These are phyloP conservation scores for Xenopus petersii DNA, from an alignment of 2,797 vertebrate genomes.

Conservation along the genomic window DNA sequence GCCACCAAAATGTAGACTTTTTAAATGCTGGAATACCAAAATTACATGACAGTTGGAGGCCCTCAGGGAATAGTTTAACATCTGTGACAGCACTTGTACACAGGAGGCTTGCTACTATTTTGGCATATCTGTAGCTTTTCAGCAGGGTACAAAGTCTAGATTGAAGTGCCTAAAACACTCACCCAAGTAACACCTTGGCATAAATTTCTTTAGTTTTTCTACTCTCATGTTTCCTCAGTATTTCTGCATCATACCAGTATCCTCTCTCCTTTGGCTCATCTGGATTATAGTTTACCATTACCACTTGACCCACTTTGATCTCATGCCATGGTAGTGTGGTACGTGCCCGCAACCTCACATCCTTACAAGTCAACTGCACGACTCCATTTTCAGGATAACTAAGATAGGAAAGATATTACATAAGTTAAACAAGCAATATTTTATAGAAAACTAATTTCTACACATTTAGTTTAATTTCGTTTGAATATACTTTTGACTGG, in stretches of 20 bases:
- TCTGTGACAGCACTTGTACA: no score
- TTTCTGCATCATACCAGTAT: constrained; percentile 95
- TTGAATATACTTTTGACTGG: no score
- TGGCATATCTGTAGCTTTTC: no score
- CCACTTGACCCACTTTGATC: constrained; percentile 81
- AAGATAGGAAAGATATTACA: neutral
- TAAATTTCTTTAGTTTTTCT: constrained; percentile 79
- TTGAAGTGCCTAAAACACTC: constrained; percentile 49
- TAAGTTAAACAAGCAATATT: no score
- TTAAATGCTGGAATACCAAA: no score
- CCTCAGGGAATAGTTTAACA: no score
- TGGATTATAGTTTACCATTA: constrained; percentile 95
- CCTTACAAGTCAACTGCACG: constrained; percentile 73
- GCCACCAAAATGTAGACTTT: no score
- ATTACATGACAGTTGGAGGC: no score
- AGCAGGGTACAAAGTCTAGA: no score
- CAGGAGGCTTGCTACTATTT: no score
- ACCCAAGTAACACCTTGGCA: constrained; percentile 87
- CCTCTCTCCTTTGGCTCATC: constrained; percentile 90
- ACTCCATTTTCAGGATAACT: constrained; percentile 93
- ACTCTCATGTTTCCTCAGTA: constrained; percentile 83
- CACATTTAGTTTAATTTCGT: no score
- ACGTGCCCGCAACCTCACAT: constrained; percentile 85
- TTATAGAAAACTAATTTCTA: no score
- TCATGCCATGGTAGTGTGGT: constrained; percentile 88